These are phyloP conservation scores for Calliphora vicina DNA, from an alignment of 1,140 invertebrate genomes.

Conservation along the genomic window DNA sequence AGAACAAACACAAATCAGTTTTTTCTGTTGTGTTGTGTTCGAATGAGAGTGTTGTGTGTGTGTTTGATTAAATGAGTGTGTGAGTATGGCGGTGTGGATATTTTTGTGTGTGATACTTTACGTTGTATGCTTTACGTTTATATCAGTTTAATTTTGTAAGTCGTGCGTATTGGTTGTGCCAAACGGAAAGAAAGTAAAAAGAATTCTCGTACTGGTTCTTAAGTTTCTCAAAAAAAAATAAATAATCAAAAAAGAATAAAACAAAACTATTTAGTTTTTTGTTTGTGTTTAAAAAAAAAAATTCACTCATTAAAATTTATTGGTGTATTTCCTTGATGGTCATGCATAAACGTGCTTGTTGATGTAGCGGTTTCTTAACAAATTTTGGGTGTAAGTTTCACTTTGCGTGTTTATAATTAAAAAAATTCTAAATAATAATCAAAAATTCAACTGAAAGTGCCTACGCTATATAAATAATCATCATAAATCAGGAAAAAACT, in stretches of 20 bases:
- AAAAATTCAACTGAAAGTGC: no score
- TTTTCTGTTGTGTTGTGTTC: no score
- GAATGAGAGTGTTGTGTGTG: background rate
- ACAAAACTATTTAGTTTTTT: background rate
- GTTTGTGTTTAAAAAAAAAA: background rate
- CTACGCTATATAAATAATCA: no score
- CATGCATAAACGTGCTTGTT: no score
- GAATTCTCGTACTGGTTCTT: background rate
- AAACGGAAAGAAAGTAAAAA: constrained; percentile 6
- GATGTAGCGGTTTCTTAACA: no score
- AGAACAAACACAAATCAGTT: background rate
- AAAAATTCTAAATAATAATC: no score
- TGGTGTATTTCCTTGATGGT: no score
- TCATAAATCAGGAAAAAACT: no score
- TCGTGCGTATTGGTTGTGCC: constrained; percentile 24
- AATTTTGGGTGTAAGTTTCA: no score
- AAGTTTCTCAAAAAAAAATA: background rate
- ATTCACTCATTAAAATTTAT: background rate
- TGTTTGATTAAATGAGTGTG: background rate
- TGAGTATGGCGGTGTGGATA: background rate
- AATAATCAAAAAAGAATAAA: no score
- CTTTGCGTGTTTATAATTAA: no score
- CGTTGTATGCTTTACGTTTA: background rate
- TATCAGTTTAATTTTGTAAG: constrained; percentile 22
- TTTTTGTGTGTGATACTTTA: constrained; percentile 18